A percentile compares a stretch with the other conserved stretches of the same genome.
Conservation (phyloP, 2,113 vertebrate species). For the Myotis davidii region DNA sequence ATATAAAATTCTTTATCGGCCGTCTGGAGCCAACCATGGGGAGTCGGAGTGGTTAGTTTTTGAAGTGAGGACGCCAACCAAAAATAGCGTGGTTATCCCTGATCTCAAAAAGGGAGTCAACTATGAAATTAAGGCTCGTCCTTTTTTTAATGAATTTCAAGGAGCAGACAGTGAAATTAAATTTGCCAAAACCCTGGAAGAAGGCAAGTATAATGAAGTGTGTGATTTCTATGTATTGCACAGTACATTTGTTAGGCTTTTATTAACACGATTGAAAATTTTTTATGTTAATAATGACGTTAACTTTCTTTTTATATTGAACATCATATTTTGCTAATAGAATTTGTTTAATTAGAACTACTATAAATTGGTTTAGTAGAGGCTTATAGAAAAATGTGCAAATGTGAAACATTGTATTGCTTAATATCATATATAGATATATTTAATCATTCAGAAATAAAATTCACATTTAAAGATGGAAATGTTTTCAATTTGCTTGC, state of each 20-base stretch:
- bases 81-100: slow-evolving; percentile 92
- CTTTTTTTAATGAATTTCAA: slow-evolving; percentile 99
- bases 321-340: not conserved
- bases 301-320: not conserved
- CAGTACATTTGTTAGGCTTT: not conserved
- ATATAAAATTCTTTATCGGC: slow-evolving; percentile 96
- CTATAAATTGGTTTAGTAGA: not conserved
- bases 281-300: not conserved
- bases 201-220: slow-evolving; percentile 89
- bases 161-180: slow-evolving; percentile 98
- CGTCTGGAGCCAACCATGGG: slow-evolving; percentile 85
- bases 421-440: not conserved
- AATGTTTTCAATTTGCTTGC: not conserved
- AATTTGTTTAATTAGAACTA: not conserved
- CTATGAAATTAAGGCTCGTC: slow-evolving; percentile 97
- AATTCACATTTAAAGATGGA: not conserved
- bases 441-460: not conserved
- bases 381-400: not conserved
- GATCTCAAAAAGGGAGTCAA: slow-evolving; percentile 96
- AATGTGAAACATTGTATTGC: not conserved
- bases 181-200: slow-evolving; percentile 96
- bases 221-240: not conserved
- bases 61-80: slow-evolving; percentile 94
- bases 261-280: not conserved
- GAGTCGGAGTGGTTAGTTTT: slow-evolving; percentile 95